Percentiles rank a stretch among this genome's conserved stretches.
Evolutionary conservation across 2,113 vertebrate species (phyloP).

Genomic region (Craseonycteris thonglongyai): DNA sequence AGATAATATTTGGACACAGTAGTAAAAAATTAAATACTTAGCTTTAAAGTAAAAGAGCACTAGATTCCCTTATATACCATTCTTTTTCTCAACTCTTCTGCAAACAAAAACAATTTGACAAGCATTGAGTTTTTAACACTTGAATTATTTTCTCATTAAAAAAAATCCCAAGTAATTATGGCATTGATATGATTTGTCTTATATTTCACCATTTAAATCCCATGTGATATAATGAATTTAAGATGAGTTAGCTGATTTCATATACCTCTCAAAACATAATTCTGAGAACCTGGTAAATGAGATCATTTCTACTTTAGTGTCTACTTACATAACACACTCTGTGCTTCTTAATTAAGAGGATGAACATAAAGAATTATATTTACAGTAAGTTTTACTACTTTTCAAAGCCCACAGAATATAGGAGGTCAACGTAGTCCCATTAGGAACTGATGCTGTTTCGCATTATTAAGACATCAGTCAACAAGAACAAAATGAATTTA

Average conservation of each 20-base stretch:
- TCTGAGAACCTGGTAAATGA: constrained; percentile 39
- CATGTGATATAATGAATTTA: not conserved
- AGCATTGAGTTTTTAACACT: not conserved
- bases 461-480: constrained; percentile 33
- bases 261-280: constrained; percentile 51
- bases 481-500: constrained; percentile 51
- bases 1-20: constrained; percentile 9
- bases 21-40: constrained; percentile 45
- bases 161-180: not conserved
- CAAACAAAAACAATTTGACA: not conserved
- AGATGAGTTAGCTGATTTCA: constrained; percentile 6
- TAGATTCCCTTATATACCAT: not conserved
- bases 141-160: not conserved
- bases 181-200: not conserved
- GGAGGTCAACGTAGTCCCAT: not conserved
- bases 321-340: constrained; percentile 9
- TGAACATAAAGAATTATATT: constrained; percentile 19
- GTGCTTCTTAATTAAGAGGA: constrained; percentile 40
- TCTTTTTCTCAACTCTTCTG: not conserved
- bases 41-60: not conserved
- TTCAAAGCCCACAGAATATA: constrained; percentile 10
- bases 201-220: constrained; percentile 19
- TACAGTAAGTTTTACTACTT: not conserved
- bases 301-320: constrained; percentile 36
- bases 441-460: constrained; percentile 15